These are phyloP conservation scores for Channallabes apus DNA, from an alignment of 2,797 vertebrate species.

Conservation along the genomic window DNA sequence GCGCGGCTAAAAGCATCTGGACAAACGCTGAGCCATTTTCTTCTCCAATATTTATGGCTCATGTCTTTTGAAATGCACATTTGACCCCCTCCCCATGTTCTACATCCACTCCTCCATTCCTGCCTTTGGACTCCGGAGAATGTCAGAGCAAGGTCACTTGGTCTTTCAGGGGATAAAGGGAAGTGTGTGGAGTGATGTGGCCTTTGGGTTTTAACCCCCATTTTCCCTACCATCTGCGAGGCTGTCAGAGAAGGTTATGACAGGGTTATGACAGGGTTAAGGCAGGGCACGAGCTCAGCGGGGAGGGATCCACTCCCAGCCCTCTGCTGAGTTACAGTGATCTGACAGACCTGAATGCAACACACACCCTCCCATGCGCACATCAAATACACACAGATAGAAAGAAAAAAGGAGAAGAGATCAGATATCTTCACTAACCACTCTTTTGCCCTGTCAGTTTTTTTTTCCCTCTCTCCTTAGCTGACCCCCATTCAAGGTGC, in stretches of 20 bases:
- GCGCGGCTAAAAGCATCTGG: not conserved
- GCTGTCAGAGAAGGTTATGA: slow-evolving; percentile 63
- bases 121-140: slow-evolving; percentile 46
- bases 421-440: slow-evolving; percentile 9
- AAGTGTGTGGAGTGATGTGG: slow-evolving; percentile 50
- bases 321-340: slow-evolving; percentile 52
- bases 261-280: slow-evolving; percentile 53
- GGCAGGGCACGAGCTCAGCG: slow-evolving; percentile 49
- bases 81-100: slow-evolving; percentile 37
- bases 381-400: slow-evolving; percentile 26
- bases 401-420: slow-evolving; percentile 11
- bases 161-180: slow-evolving; percentile 49
- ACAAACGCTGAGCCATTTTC: slow-evolving; percentile 34
- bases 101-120: slow-evolving; percentile 31
- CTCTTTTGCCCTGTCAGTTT: not conserved
- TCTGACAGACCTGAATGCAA: slow-evolving; percentile 45
- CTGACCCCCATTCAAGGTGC: not conserved
- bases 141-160: slow-evolving; percentile 55
- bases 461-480: not conserved
- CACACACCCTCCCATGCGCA: slow-evolving; percentile 25
- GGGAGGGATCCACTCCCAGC: slow-evolving; percentile 51
- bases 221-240: slow-evolving; percentile 60
- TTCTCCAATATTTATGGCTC: slow-evolving; percentile 44
- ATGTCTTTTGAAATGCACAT: slow-evolving; percentile 46
- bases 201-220: slow-evolving; percentile 61